Base-by-base conservation (phyloP, 2,888 invertebrate species). In the Anaspis maculata region DNA sequence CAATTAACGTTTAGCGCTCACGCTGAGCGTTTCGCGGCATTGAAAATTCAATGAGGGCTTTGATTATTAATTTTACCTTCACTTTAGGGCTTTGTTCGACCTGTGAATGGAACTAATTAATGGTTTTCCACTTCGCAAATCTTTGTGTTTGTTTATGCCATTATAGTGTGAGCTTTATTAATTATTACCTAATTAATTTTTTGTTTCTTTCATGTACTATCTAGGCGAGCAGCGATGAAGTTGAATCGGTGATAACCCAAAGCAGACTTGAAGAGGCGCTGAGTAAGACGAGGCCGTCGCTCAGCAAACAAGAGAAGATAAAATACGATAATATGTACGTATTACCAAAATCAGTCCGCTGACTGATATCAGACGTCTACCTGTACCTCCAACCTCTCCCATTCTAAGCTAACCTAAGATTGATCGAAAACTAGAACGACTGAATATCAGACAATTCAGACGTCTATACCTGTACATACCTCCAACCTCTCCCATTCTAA, bases 321-420 rank as follows among this genome's bases (percentile, higher is more conserved):
- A 85, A 80, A 64, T 91, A 85, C 58, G 74, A 81, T 46, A 71
- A 66, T 57, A 83, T 87, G 88, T 90, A 64, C n/a, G 77, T 19
- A 9, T 82, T 73, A 26, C 3, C 3, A 31, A 7, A 12, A 25
- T 9, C 4, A 9, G 9, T 19, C 19, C 19, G 19, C 9, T n/a
- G n/a, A n/a, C n/a, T n/a, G n/a, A n/a, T n/a, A n/a, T n/a, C n/a
- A n/a, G n/a, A n/a, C n/a, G n/a, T n/a, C n/a, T n/a, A n/a, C n/a
- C n/a, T n/a, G n/a, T n/a, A n/a, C n/a, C n/a, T n/a, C n/a, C n/a
- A n/a, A n/a, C n/a, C n/a, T n/a, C n/a, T n/a, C n/a, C n/a, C n/a
- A n/a, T n/a, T n/a, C n/a, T n/a, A n/a, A n/a, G n/a, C n/a, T n/a
- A n/a, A n/a, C n/a, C n/a, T n/a, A n/a, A n/a, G n/a, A n/a, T n/a